phyloP scores from a whole-genome alignment of 2,888 invertebrate species.

The Lysandra coridon region DNA sequence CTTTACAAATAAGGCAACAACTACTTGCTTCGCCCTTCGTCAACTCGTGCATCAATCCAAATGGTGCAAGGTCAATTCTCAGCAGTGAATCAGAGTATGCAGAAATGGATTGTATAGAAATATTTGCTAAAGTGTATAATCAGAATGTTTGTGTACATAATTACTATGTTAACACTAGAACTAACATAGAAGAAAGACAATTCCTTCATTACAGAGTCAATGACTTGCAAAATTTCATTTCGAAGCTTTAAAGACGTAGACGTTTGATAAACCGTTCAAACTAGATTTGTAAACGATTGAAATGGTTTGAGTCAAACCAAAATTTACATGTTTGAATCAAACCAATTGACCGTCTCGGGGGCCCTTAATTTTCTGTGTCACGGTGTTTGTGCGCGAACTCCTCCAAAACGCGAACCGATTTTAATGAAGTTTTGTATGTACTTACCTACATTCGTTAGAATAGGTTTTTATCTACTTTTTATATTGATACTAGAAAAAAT shows the following conservation, averaged over 20 bases:
- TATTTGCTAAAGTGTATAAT: conserved; percentile 27
- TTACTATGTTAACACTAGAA: conserved; percentile 20
- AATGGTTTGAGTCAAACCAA: too few species aligned
- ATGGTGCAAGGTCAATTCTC: conserved; percentile 21
- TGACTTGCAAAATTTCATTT: not conserved
- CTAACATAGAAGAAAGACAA: conserved; percentile 3
- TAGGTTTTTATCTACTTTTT: too few species aligned
- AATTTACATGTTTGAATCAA: too few species aligned
- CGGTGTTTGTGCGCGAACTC: too few species aligned
- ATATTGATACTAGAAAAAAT: too few species aligned
- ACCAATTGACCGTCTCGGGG: too few species aligned
- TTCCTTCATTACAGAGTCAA: conserved; percentile 21
- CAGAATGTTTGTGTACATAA: conserved; percentile 17
- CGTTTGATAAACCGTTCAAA: too few species aligned
- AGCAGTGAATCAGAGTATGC: conserved; percentile 28
- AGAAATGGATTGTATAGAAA: conserved; percentile 25
- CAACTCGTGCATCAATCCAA: conserved; percentile 18
- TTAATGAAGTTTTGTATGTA: too few species aligned
- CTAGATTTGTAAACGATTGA: too few species aligned
- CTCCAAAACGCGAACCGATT: too few species aligned
- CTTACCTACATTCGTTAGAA: too few species aligned
- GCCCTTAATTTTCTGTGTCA: not conserved
- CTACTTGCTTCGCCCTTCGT: conserved; percentile 18
- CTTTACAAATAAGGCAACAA: conserved; percentile 12
- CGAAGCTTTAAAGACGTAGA: too few species aligned